These are phyloP conservation scores for Pseudoatta argentina DNA, from an alignment of 1,140 invertebrate genomes.

Conservation along the genomic window DNA sequence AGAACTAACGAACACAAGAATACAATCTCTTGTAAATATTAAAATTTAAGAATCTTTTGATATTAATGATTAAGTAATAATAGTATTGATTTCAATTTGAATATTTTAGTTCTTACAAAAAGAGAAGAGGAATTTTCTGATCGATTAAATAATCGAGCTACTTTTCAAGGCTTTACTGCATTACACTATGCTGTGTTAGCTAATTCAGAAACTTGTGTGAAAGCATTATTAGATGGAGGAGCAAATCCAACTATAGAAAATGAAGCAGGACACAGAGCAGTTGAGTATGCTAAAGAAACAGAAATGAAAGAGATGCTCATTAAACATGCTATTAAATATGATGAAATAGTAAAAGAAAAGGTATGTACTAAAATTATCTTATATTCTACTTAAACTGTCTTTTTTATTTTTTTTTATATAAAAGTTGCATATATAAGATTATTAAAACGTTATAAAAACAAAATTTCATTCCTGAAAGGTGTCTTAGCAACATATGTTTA, in stretches of 20 bases:
- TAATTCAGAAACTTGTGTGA: slow-evolving; percentile 89
- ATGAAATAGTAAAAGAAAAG: slow-evolving; percentile 82
- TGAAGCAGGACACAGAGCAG: slow-evolving; percentile 91
- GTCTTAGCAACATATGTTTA: too few species aligned
- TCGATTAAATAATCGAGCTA: slow-evolving; percentile 90
- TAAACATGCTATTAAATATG: slow-evolving; percentile 82
- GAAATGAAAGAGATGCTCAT: slow-evolving; percentile 87
- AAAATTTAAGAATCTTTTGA: not conserved
- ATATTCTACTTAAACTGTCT: too few species aligned
- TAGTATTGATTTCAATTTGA: not conserved
- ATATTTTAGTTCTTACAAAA: slow-evolving; percentile 88
- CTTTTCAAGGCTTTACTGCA: slow-evolving; percentile 94
- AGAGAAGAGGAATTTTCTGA: slow-evolving; percentile 94
- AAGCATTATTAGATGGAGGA: slow-evolving; percentile 89
- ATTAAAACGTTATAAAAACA: not conserved
- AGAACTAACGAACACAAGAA: not conserved
- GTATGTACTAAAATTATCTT: slow-evolving; percentile 67
- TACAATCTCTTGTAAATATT: slow-evolving; percentile 41
- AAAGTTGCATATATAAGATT: not conserved
- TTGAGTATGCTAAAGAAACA: slow-evolving; percentile 91
- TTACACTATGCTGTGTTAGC: slow-evolving; percentile 95
- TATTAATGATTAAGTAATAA: not conserved
- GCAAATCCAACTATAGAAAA: slow-evolving; percentile 92
- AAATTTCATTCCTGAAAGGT: not conserved
- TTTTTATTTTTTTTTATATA: not conserved